phyloP scores from a whole-genome alignment of 2,113 vertebrate species.

The Lophura nycthemera region DNA sequence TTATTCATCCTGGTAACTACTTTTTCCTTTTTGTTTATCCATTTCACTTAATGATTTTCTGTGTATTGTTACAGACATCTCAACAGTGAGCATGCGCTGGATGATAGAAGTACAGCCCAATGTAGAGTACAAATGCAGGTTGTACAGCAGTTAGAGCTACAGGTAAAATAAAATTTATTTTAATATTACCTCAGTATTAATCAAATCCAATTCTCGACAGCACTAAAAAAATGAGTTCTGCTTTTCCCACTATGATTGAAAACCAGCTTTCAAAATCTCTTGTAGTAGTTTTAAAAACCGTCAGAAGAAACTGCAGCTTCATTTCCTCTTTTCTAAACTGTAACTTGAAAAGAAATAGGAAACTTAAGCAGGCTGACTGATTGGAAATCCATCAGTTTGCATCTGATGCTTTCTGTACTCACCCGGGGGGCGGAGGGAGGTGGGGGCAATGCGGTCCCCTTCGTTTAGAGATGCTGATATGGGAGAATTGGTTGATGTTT shows the following conservation, averaged over 20 bases:
- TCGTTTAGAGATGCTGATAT: background rate
- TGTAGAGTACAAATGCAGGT: slow-evolving; percentile 99
- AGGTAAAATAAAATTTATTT: slow-evolving; percentile 89
- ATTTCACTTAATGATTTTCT: slow-evolving; percentile 84
- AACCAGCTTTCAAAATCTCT: slow-evolving; percentile 60
- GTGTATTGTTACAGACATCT: slow-evolving; percentile 93
- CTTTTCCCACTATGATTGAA: slow-evolving; percentile 61
- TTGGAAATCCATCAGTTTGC: slow-evolving; percentile 31
- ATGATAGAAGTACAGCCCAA: slow-evolving; percentile 99
- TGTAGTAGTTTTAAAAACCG: slow-evolving; percentile 59
- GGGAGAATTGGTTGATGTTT: slow-evolving; percentile 5
- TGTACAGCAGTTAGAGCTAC: slow-evolving; percentile 99
- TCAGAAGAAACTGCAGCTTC: slow-evolving; percentile 54
- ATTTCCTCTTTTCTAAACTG: slow-evolving; percentile 49
- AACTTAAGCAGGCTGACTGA: slow-evolving; percentile 44
- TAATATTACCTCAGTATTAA: slow-evolving; percentile 75
- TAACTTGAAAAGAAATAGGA: slow-evolving; percentile 65
- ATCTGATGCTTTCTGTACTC: slow-evolving; percentile 5
- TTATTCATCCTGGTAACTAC: slow-evolving; percentile 76
- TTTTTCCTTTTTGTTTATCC: slow-evolving; percentile 79
- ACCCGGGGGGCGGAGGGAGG: background rate
- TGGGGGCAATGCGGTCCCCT: background rate
- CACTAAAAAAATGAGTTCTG: slow-evolving; percentile 72
- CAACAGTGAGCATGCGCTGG: slow-evolving; percentile 99
- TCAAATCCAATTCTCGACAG: slow-evolving; percentile 64